Evolutionary conservation across 2,888 invertebrate genomes (phyloP), one percentile per base, ranked within the genome.

Genomic region (Rhamphomyia laevipes): DNA sequence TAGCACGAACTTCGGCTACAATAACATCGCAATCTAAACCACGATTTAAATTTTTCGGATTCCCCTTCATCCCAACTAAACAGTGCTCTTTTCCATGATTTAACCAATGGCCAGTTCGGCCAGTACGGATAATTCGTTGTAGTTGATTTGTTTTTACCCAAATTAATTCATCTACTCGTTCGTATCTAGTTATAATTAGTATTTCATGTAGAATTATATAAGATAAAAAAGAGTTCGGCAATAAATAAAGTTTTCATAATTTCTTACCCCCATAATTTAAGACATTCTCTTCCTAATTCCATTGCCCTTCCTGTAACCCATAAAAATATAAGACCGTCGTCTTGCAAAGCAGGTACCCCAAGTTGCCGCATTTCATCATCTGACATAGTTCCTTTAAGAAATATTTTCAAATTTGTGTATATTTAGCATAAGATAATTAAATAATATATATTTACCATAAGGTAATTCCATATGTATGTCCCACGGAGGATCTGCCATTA

Each of bases 401-500:
- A 42, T 16, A 46, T 38, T 17, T 18, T 6, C 13, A 30, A 11
- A 30, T 27, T 16, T n/a, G 10, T 10, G 15, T 12, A 1, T 3
- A 48, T 21, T 13, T 50, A 58, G 94, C 97, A 67, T 97, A 97
- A 0, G 96, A 96, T 43, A 97, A 74, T 70, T 23, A 30, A 11
- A 30, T 16, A 17, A n/a, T 10, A 18, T 12, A 1, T 3, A 48
- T 21, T 13, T 50, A 58, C 95, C 97, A 67, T 97, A 97, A 0
- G 96, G 96, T 43, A 97, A 74, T 70, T 97, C 96, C 96, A 97
- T 97, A 68, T 97, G 96, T 57, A 97, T 97, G 65, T 97, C 97
- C 97, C 96, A 97, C 0, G 96, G 97, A 0, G 95, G 95, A 70
- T 95, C 94, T 31, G 96, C 96, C 97, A 97, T 97, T 57, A 97